These are phyloP conservation scores for Callospermophilus lateralis DNA, from an alignment of 2,113 vertebrate species.

Conservation along the genomic window DNA sequence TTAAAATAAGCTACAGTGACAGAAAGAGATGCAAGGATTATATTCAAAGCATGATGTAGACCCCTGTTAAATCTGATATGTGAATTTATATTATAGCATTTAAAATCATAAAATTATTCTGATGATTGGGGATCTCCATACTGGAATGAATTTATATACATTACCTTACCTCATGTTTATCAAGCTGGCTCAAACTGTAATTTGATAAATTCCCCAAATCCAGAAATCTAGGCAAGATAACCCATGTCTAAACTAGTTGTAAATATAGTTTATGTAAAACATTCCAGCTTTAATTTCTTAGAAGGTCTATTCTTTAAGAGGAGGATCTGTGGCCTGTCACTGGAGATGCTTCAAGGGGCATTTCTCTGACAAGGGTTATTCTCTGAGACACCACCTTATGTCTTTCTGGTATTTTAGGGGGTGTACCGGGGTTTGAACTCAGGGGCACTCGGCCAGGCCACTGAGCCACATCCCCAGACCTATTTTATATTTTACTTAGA, in stretches of 20 bases:
- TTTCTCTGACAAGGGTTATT: not conserved
- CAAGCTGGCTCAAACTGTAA: not conserved
- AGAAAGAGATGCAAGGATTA: no score
- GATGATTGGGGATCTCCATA: not conserved
- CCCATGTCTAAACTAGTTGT: not conserved
- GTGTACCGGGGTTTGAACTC: no score
- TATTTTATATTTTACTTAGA: no score
- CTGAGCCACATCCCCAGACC: no score
- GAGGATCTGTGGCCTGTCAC: not conserved
- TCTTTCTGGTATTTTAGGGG: not conserved
- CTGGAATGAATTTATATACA: not conserved
- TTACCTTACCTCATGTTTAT: not conserved
- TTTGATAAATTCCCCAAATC: not conserved
- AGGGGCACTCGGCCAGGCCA: no score
- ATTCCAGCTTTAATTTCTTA: not conserved
- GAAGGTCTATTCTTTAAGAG: not conserved
- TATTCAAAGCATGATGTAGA: no score
- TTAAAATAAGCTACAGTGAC: no score
- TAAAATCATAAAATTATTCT: not conserved
- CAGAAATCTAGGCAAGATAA: not conserved
- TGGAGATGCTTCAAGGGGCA: not conserved
- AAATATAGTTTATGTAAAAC: not conserved
- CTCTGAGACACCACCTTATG: not conserved
- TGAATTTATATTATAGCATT: not conserved
- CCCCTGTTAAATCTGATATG: not conserved